Conservation (phyloP, 2,888 invertebrate genomes). For the Hermaeophaga mercurialis region DNA sequence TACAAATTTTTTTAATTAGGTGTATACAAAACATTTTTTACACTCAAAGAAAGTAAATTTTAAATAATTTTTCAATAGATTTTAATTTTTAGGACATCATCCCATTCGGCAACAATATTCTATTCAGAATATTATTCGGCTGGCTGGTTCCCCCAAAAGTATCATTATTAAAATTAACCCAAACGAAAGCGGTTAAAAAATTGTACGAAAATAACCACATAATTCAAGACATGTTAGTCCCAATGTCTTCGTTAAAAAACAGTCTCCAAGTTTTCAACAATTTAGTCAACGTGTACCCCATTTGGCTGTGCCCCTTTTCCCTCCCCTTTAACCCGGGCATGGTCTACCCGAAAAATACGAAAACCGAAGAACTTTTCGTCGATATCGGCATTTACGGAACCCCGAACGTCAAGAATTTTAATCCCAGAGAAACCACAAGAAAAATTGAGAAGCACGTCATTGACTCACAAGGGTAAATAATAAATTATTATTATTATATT, state of each 20-base stretch:
- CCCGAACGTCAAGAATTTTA: slow-evolving; percentile 66
- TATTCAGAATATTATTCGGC: slow-evolving; percentile 76
- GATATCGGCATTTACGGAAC: slow-evolving; percentile 84
- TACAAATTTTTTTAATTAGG: no score
- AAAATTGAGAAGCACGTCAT: slow-evolving; percentile 74
- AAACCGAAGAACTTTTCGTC: slow-evolving; percentile 63
- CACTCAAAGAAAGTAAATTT: background rate
- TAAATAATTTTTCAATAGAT: background rate
- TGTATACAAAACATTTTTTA: no score
- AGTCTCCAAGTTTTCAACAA: slow-evolving; percentile 70
- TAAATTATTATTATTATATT: no score
- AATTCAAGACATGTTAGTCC: slow-evolving; percentile 82
- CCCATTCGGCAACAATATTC: slow-evolving; percentile 76
- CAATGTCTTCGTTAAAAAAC: slow-evolving; percentile 65
- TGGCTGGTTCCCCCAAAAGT: slow-evolving; percentile 87
- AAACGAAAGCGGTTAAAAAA: slow-evolving; percentile 69
- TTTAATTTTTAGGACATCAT: slow-evolving; percentile 70
- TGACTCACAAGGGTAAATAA: slow-evolving; percentile 68
- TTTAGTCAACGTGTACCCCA: slow-evolving; percentile 71
- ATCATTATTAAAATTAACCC: slow-evolving; percentile 77
- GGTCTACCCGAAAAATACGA: slow-evolving; percentile 61
- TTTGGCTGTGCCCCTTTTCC: slow-evolving; percentile 84
- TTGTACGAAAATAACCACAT: slow-evolving; percentile 79
- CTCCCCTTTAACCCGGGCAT: slow-evolving; percentile 73
- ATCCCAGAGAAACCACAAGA: slow-evolving; percentile 69